Percentiles rank a stretch among this genome's conserved stretches.
Evolutionary conservation across 2,797 vertebrate species (phyloP).

Genomic region (Pangasius krempfi): DNA sequence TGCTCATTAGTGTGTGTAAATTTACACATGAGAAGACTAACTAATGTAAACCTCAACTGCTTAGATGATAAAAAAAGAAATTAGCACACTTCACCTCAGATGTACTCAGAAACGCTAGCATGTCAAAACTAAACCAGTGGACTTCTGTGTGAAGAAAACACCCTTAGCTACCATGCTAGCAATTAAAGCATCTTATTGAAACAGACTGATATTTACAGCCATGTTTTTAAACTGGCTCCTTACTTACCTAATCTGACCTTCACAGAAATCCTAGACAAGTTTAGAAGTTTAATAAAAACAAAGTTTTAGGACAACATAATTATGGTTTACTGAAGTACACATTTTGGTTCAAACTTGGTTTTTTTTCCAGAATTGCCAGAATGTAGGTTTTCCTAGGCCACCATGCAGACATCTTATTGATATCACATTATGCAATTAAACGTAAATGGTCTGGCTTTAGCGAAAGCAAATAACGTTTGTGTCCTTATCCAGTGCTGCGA

Average conservation of each 20-base stretch:
- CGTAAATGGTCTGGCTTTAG: neutral
- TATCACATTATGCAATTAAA: neutral
- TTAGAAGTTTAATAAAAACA: neutral
- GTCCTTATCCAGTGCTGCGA: neutral
- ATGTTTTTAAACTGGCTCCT: neutral
- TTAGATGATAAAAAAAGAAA: neutral
- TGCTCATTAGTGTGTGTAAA: too few species aligned
- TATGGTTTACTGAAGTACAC: neutral
- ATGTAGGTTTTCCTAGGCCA: neutral
- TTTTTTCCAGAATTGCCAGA: neutral
- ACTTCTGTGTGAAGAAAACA: neutral
- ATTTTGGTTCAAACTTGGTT: neutral
- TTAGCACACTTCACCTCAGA: neutral
- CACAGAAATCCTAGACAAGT: neutral
- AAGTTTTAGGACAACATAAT: neutral
- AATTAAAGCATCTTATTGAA: neutral
- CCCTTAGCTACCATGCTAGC: neutral
- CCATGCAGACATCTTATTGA: neutral
- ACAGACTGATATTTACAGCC: neutral
- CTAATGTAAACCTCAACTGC: neutral
- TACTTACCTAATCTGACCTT: neutral
- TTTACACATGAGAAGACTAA: too few species aligned
- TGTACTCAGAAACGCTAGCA: neutral
- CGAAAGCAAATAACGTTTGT: neutral
- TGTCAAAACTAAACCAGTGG: neutral